Conservation (phyloP, 2,113 vertebrate species). For the Clarias gariepinus region DNA sequence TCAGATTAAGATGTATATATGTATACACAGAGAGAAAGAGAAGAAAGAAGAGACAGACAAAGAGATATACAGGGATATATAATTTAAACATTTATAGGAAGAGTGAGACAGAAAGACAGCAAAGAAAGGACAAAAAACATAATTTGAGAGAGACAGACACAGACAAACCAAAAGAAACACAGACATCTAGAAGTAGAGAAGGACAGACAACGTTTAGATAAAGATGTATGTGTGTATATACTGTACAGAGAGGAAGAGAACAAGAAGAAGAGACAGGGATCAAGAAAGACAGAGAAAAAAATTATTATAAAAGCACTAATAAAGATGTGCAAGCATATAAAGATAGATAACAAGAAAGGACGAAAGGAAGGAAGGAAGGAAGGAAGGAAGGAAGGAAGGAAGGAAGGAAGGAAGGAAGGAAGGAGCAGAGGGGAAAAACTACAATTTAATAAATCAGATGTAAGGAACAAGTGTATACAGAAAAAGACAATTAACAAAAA, state of each 20-base stretch:
- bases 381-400: not conserved
- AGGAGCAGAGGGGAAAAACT: too few relatives aligned
- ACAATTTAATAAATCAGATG: too few relatives aligned
- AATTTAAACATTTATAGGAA: not conserved
- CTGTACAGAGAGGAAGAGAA: not conserved
- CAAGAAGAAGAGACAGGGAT: not conserved
- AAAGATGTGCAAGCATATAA: not conserved
- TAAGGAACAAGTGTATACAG: not conserved
- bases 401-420: conserved; percentile 28
- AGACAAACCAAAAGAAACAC: conserved; percentile 36
- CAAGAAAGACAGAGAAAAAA: not conserved
- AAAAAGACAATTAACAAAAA: not conserved
- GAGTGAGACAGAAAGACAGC: not conserved
- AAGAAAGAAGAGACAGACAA: not conserved
- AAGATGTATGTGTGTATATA: too few relatives aligned
- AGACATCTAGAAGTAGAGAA: conserved; percentile 4
- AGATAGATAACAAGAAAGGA: too few relatives aligned
- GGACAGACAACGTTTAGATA: not conserved
- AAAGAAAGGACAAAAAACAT: not conserved
- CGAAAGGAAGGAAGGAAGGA: conserved; percentile 5
- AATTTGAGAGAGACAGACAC: conserved; percentile 41
- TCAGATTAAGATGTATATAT: not conserved
- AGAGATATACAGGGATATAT: not conserved
- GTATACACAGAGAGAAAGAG: not conserved
- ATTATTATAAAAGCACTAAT: too few relatives aligned